Evolutionary conservation across 2,888 invertebrate genomes (phyloP).

Genomic region (Helleia helle): DNA sequence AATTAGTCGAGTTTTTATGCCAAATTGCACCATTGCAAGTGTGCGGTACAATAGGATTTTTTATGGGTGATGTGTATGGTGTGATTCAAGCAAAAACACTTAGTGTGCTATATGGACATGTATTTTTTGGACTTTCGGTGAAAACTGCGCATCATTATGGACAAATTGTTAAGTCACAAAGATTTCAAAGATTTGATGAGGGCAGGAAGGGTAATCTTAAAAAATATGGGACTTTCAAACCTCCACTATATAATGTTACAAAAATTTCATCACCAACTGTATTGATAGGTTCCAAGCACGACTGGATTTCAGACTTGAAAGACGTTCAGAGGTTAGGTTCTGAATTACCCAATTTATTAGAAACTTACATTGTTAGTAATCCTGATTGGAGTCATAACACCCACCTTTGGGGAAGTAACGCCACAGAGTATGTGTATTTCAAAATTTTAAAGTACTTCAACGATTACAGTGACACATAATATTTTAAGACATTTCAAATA

Average conservation of each 20-base stretch:
- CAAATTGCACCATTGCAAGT: not conserved
- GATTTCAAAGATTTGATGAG: slow-evolving; percentile 9
- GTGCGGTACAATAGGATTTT: not conserved
- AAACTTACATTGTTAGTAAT: slow-evolving; percentile 14
- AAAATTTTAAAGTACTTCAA: slow-evolving; percentile 6
- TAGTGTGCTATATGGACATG: slow-evolving; percentile 1
- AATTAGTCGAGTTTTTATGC: slow-evolving; percentile 1
- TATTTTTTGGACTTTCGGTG: not conserved
- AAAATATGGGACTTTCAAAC: slow-evolving; percentile 11
- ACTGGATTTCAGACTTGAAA: slow-evolving; percentile 28
- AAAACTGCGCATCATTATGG: slow-evolving; percentile 4
- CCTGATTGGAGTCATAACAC: slow-evolving; percentile 4
- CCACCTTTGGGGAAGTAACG: not conserved
- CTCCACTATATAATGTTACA: slow-evolving; percentile 34
- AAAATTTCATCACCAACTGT: slow-evolving; percentile 30
- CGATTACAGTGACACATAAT: not conserved
- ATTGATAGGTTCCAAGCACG: slow-evolving; percentile 31
- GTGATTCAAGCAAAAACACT: not conserved
- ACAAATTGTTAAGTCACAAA: not conserved
- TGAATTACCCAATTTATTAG: slow-evolving; percentile 29
- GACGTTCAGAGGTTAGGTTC: slow-evolving; percentile 27
- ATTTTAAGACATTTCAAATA: not conserved
- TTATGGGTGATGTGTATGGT: not conserved
- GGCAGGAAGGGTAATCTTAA: not conserved
- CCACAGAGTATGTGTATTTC: not conserved